Evolutionary conservation across 2,888 invertebrate genomes (phyloP), one percentile per base, ranked within the genome.

Genomic region (Apomyelois bistriatella): DNA sequence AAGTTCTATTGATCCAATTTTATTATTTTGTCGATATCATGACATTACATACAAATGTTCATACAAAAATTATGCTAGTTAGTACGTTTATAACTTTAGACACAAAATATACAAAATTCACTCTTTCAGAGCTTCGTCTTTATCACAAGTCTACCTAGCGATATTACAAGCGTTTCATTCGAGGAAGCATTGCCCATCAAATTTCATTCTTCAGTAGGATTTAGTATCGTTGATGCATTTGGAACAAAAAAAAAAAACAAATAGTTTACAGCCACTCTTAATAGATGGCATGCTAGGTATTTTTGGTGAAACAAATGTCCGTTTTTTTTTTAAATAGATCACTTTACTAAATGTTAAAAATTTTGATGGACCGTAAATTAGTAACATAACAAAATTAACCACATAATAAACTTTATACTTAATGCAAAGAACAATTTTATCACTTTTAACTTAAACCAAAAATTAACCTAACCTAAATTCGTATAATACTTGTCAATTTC

Each of bases 401-500:
- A 32, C 32, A 46, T 41, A 42, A 35, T 47, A 48, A 37, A 37
- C 22, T 37, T 12, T 48, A n/a, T 17, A 13, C n/a, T n/a, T n/a
- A 48, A 16, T 12, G 7, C 13, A 16, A 37, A 37, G 36, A 48
- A 48, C 48, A 48, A 13, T 48, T 48, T 9, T 22, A 48, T 37
- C 48, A 48, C 48, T 41, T 35, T 9, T n/a, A 17, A 30, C 48
- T 15, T 49, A 53, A 48, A 6, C 6, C 50, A 49, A 54, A 51
- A 55, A 46, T 53, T 54, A 56, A 42, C 49, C 55, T 60, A 64
- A 54, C 22, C 60, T 66, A 68, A 52, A 64, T 65, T 64, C 59
- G 58, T 58, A 62, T 70, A 70, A 72, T 72, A 72, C 68, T 69
- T 65, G 58, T 66, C 57, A 58, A 61, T 62, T 60, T 55, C 53